Evolutionary conservation across 2,888 invertebrate species (phyloP), one percentile per base, ranked within the genome.

Genomic region (Nymphalis urticae): DNA sequence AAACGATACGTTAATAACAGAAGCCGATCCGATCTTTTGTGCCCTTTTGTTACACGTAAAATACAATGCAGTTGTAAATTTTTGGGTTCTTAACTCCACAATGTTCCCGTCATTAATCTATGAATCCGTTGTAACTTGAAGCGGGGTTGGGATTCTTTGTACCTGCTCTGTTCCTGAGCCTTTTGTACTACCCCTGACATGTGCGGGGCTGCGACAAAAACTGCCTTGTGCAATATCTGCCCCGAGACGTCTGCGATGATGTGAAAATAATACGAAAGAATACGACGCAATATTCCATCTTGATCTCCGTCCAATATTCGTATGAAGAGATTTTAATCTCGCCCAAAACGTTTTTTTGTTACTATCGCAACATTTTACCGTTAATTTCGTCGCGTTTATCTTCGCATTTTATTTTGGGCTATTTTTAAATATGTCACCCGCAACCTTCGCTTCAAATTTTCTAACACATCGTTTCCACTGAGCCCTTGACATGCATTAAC

Each of bases 401-500:
- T 84, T 71, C 72, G 61, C 16, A 19, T 72, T 62, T 74, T 75
- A 72, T 81, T 76, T 76, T 74, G 72, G 71, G 79, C 80, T 90
- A 90, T 91, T 87, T 91, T 85, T 89, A 86, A 85, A 87, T 84
- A 87, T 89, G 88, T 92, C 91, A 91, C 89, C 89, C 90, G 87
- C 89, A 87, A 88, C 85, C 84, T 81, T 80, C 76, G 77, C 75
- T 79, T 76, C 77, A 81, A 82, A 89, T 90, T 88, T 90, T 90
- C 86, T 89, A 83, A 85, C 89, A 90, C 89, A 80, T 88, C 86
- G 84, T 89, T 88, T 85, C 82, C 75, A 83, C 82, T 84, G 81
- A 89, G 88, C 87, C 87, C 89, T 90, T 88, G 89, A 91, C 90
- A 91, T 88, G 91, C 88, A 91, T 92, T 92, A 90, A 92, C 92